phyloP scores from a whole-genome alignment of 2,113 vertebrate species.

The Onychostoma macrolepis region DNA sequence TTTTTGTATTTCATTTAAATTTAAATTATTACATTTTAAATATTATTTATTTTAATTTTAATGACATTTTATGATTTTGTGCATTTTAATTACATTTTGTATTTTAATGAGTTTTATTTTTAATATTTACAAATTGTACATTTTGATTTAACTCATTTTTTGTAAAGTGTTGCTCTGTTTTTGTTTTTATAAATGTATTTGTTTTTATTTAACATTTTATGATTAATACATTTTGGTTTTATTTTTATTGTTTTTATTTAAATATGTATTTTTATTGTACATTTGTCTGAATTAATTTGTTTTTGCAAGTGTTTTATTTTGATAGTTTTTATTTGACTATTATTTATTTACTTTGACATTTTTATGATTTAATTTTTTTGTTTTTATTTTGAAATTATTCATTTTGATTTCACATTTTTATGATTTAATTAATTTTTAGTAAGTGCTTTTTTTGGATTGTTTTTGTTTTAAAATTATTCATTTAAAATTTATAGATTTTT shows the following conservation, averaged over 20 bases:
- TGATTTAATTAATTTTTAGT: background rate
- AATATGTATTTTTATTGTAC: no score
- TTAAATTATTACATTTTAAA: background rate
- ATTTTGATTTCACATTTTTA: background rate
- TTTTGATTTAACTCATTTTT: no score
- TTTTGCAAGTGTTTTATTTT: background rate
- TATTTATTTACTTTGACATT: background rate
- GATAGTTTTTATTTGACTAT: background rate
- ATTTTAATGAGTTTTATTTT: background rate
- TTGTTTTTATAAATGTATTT: no score
- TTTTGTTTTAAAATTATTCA: background rate
- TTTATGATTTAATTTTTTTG: background rate
- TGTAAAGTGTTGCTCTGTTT: no score
- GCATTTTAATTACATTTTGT: background rate
- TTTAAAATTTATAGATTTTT: background rate
- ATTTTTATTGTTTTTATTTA: no score
- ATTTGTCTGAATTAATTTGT: background rate
- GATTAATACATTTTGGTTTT: no score
- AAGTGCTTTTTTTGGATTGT: background rate
- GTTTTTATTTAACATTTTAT: no score
- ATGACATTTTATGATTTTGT: background rate
- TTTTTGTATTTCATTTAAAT: background rate
- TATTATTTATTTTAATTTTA: background rate
- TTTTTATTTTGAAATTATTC: background rate
- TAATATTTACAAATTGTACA: no score